A percentile compares a stretch with the other conserved stretches of the same genome.
These are phyloP conservation scores for Toxotes jaculatrix DNA, from an alignment of 2,113 vertebrate species.

Conservation along the genomic window DNA sequence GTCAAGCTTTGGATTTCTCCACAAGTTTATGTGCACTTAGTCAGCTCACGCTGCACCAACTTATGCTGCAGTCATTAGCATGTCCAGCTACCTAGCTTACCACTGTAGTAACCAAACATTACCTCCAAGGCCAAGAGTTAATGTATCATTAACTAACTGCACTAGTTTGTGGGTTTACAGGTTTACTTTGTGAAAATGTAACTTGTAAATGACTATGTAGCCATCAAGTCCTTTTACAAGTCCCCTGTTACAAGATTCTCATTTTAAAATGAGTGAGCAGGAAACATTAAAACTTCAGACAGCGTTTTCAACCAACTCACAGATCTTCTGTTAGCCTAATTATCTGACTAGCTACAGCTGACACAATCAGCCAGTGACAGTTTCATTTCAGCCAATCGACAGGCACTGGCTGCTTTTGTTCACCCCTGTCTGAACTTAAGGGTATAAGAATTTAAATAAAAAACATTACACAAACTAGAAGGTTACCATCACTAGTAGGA, in stretches of 20 bases:
- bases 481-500: not conserved
- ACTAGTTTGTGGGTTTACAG: not conserved
- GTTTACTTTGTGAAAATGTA: not conserved
- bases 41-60: not conserved
- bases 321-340: not conserved
- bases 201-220: not conserved
- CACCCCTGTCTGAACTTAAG: not conserved
- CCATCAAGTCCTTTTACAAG: not conserved
- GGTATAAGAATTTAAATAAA: not conserved
- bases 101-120: not conserved
- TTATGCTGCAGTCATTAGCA: not conserved
- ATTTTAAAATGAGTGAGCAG: not conserved
- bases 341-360: not conserved
- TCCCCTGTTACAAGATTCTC: not conserved
- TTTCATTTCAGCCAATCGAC: not conserved
- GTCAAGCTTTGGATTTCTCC: not conserved
- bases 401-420: not conserved
- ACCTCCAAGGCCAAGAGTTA: not conserved
- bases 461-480: not conserved
- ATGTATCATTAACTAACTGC: not conserved
- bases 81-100: too few relatives aligned
- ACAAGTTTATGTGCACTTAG: too few relatives aligned
- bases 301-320: not conserved
- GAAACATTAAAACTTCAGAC: not conserved
- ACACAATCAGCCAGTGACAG: not conserved